These are phyloP conservation scores for Nezara viridula DNA, from an alignment of 2,888 invertebrate genomes.

Conservation along the genomic window DNA sequence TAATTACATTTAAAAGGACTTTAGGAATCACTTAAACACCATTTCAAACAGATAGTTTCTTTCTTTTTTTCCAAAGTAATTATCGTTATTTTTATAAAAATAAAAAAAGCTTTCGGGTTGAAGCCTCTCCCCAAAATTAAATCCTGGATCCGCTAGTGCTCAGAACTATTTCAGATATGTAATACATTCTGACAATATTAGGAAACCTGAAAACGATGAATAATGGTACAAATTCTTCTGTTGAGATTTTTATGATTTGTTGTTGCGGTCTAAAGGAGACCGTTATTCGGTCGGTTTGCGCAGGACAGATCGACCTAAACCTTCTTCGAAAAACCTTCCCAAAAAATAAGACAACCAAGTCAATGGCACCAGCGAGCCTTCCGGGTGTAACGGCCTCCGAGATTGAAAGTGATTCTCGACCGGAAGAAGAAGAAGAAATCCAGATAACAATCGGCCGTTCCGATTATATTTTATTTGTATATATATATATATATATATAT, in stretches of 20 bases:
- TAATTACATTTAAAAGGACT: no score
- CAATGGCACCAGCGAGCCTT: background rate
- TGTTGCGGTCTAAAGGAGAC: background rate
- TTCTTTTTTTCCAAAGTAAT: no score
- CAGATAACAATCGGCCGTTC: background rate
- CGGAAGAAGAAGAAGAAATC: background rate
- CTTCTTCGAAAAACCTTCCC: background rate
- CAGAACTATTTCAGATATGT: no score
- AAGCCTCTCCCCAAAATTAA: no score
- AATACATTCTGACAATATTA: background rate
- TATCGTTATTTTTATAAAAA: no score
- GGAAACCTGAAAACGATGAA: no score
- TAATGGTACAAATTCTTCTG: background rate
- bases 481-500: no score
- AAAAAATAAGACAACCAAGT: background rate
- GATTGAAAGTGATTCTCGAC: background rate
- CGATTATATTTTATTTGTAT: no score
- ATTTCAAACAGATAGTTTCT: no score
- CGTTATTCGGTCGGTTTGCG: background rate
- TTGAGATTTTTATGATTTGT: background rate
- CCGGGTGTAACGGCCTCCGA: background rate
- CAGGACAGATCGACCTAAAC: background rate
- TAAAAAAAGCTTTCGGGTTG: no score
- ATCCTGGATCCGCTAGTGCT: no score
- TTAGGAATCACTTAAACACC: no score